Percentiles rank a stretch among this genome's conserved stretches.
Conservation (phyloP, 2,888 invertebrate species). For the Cantharis flavilabris region DNA sequence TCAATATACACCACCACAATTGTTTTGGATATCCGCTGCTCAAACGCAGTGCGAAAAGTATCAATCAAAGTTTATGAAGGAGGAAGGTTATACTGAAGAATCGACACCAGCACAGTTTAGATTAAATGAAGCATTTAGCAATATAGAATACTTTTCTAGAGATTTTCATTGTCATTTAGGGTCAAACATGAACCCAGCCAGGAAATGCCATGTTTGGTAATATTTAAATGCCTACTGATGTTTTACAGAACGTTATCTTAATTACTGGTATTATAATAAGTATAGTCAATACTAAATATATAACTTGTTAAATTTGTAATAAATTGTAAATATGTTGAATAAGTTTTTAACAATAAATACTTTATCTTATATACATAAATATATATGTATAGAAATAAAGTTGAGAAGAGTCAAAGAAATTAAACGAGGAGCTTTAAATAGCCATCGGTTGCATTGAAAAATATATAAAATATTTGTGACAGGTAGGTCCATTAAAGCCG, state of each 20-base stretch:
- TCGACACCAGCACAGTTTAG: constrained; percentile 71
- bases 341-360: neutral
- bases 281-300: neutral
- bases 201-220: constrained; percentile 68
- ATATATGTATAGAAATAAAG: neutral
- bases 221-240: neutral
- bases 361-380: neutral
- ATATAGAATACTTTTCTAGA: constrained; percentile 63
- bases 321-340: neutral
- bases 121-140: constrained; percentile 65
- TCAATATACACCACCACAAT: constrained; percentile 67
- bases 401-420: neutral
- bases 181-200: constrained; percentile 64
- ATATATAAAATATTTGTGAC: no score
- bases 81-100: constrained; percentile 78
- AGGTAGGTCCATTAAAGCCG: no score
- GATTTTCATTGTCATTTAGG: constrained; percentile 67
- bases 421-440: no score
- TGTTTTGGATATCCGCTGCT: constrained; percentile 85
- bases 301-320: neutral
- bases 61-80: constrained; percentile 67
- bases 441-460: no score
- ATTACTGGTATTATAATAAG: neutral
- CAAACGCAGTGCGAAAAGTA: constrained; percentile 89
- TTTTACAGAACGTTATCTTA: neutral